Base-by-base conservation (phyloP, 2,797 vertebrate species). In the Ficedula albicollis region DNA sequence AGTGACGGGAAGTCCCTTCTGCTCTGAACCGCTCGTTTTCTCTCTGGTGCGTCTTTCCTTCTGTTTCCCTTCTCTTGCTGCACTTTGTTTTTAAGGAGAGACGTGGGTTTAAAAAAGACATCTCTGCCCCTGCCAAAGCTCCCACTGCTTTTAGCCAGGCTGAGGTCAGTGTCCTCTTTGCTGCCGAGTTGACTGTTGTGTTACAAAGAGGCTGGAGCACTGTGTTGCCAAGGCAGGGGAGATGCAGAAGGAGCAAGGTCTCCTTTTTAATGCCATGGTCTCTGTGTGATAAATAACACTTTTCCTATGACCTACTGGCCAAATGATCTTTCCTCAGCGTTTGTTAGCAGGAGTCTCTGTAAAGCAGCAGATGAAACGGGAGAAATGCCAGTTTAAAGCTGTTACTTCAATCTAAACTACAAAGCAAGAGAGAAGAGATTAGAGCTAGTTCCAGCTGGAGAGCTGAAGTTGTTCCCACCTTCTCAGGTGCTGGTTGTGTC, bases 371-470 rank as follows among this genome's bases (percentile, higher is more conserved):
- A 92, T 86, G 67, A 96, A 95, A 93, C 5, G 19, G 62, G 41
- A 96, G 76, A 92, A 95, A 92, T 59, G 63, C 66, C 66, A 67
- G 66, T 91, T 90, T 91, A 94, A 95, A 95, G 93, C 83, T 66
- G 32, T 76, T 96, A 77, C 81, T 86, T 96, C 66, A 68, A 49
- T 91, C 85, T 85, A 38, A 95, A 85, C 66, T 84, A 85, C 58
- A 94, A 89, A 90, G 74, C 25, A 79, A 90, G 36, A 59, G 27
- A 81, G 73, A 79, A 89, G 64, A 91, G 38, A 94, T 85, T 39
- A 94, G 49, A 83, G 46, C 25, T 84, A 39, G 23, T 84, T 95
- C 63, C 87, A 77, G 34, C 44, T 81, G 39, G 64, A 95, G 62
- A 84, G 51, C 23, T 54, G 51, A 83, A 93, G 32, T 39, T 79